Base-by-base conservation (phyloP, 2,888 invertebrate species). In the Tetragonula carbonaria region DNA sequence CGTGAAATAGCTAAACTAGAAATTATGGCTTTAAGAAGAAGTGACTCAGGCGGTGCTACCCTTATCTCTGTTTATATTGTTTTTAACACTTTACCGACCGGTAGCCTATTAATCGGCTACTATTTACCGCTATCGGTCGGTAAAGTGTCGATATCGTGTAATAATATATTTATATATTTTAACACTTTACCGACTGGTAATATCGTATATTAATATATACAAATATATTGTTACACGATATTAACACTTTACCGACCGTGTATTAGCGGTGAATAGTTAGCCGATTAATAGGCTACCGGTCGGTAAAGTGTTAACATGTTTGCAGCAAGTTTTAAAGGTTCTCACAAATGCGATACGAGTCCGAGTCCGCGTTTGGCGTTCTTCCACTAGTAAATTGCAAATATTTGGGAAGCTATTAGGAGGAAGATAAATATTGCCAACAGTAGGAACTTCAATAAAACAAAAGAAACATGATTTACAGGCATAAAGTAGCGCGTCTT, bases 1-100 rank as follows among this genome's bases (percentile, higher is more conserved):
- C 62, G 33, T 71, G 71, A 57, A 80, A 80, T n/a, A 45, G 57
- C 71, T 65, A 53, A 63, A 63, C 51, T 53, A 81, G 67, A 45
- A 28, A 33, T 51, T 38, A 63, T 38, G 33, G 28, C 67, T 73
- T 51, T n/a, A 23, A 45, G 45, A 81, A 16, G 74, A 63, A 33
- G 38, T 81, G 70, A 82, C 65, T 82, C 74, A 57, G 5, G 5
- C 14, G n/a, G n/a, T n/a, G 18, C 67, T 13, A 55, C 21, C 50
- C 33, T 74, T 74, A 80, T 81, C 73, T 70, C 16, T 21, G 38
- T 63, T 21, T 23, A 62, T 45, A 63, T 50, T 74, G 38, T 63
- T 21, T 74, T 51, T 51, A 57, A 28, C 28, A 28, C 28, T 28
- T 28, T 28, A 28, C 28, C 28, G 28, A 28, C 28, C 28, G 28